Percentiles rank a stretch among this genome's conserved stretches.
Conservation (phyloP, 2,888 invertebrate species). For the Aspidapion aeneum region DNA sequence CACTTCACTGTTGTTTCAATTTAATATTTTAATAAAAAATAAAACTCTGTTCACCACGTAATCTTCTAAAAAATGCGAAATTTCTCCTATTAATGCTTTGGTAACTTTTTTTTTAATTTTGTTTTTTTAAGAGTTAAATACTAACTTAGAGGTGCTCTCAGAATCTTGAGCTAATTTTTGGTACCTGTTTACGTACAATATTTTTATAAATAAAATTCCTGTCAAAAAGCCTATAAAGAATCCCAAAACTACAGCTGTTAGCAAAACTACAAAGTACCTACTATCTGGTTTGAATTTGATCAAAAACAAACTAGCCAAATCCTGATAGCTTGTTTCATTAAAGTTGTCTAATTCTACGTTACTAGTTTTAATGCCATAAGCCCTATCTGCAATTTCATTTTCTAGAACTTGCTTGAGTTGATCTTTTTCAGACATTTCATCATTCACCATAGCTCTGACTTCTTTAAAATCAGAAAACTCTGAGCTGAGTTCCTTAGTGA, state of each 20-base stretch:
- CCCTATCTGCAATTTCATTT: background rate
- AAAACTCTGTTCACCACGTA: no score
- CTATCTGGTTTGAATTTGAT: background rate
- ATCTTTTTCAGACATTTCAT: background rate
- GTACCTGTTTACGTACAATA: background rate
- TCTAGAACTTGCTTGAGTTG: background rate
- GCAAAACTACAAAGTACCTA: background rate
- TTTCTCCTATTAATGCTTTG: no score
- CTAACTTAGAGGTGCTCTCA: background rate
- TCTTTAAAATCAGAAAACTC: background rate
- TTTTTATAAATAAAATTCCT: background rate
- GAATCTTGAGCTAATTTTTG: background rate
- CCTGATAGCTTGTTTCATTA: background rate
- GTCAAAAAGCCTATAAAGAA: background rate
- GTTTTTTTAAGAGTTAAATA: background rate
- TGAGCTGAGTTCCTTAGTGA: slow-evolving; percentile 2
- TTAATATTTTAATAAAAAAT: no score
- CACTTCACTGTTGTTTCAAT: no score
- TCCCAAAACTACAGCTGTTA: background rate
- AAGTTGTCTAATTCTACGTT: background rate
- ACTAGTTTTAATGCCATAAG: background rate
- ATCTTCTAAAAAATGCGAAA: no score
- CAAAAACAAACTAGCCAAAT: background rate
- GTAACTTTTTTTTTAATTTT: no score
- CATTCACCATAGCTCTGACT: slow-evolving; percentile 9